These are phyloP conservation scores for Cercocebus atys DNA, from an alignment of 2,113 vertebrate species.

Conservation along the genomic window DNA sequence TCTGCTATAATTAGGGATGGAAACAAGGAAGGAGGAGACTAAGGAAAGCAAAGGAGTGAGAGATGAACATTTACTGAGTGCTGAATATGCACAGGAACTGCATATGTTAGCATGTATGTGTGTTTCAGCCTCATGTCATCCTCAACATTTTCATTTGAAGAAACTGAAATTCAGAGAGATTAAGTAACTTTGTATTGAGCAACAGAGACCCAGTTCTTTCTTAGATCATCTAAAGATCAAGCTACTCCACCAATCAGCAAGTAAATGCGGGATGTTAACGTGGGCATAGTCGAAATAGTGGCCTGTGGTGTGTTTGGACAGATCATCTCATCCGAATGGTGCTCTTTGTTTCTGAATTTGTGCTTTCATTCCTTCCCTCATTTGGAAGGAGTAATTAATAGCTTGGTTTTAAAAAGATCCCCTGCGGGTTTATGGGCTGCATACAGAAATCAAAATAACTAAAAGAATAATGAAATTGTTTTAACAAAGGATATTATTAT, in stretches of 20 bases:
- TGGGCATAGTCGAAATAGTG: background rate
- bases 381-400: conserved; percentile 45
- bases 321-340: background rate
- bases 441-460: conserved; percentile 54
- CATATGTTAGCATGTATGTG: background rate
- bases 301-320: conserved; percentile 31
- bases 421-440: background rate
- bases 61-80: background rate
- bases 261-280: background rate
- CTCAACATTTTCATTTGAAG: background rate
- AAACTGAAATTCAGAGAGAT: background rate
- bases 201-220: background rate
- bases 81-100: rapidly evolving
- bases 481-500: conserved; percentile 60
- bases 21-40: background rate
- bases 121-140: background rate
- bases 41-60: background rate
- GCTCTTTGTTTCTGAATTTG: conserved; percentile 41
- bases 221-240: background rate
- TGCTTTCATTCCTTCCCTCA: background rate
- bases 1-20: background rate
- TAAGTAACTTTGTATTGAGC: background rate
- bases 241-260: background rate
- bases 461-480: conserved; percentile 58
- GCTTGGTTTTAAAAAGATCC: conserved; percentile 47